phyloP scores from a whole-genome alignment of 2,888 invertebrate species.

The Macrophya alboannulata region DNA sequence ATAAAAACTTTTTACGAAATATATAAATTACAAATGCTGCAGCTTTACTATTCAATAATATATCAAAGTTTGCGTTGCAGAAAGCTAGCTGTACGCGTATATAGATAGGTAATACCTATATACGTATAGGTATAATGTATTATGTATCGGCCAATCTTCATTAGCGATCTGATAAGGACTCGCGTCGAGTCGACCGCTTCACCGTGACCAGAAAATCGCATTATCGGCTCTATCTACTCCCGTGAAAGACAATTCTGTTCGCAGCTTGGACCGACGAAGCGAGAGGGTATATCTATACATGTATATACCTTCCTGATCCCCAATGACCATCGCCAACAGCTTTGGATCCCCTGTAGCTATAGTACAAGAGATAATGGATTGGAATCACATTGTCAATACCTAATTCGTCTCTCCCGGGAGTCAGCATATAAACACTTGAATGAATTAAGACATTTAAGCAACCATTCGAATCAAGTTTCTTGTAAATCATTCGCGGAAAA shows the following conservation, averaged over 20 bases:
- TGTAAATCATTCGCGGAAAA: no score
- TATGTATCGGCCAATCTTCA: constrained; percentile 39
- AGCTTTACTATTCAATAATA: background rate
- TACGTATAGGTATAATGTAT: background rate
- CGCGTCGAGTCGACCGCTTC: constrained; percentile 58
- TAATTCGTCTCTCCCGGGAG: background rate
- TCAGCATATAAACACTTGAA: background rate
- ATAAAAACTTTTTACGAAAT: constrained; percentile 23
- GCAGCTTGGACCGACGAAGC: background rate
- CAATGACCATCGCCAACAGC: constrained; percentile 21
- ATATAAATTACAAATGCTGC: no score
- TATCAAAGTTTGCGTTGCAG: background rate
- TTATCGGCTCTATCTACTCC: constrained; percentile 58
- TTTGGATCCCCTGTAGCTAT: background rate
- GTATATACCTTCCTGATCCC: background rate
- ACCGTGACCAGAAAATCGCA: constrained; percentile 62
- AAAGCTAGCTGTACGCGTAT: background rate
- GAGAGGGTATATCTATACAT: background rate
- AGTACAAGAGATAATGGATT: constrained; percentile 17
- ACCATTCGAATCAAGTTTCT: background rate
- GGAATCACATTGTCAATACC: background rate
- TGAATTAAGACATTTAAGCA: no score
- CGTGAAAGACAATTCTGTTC: constrained; percentile 27
- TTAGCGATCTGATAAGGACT: constrained; percentile 58
- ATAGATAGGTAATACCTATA: no score